Conservation (phyloP, 53 echinoderm and acorn worm genomes). For the Arbacia lixula region DNA sequence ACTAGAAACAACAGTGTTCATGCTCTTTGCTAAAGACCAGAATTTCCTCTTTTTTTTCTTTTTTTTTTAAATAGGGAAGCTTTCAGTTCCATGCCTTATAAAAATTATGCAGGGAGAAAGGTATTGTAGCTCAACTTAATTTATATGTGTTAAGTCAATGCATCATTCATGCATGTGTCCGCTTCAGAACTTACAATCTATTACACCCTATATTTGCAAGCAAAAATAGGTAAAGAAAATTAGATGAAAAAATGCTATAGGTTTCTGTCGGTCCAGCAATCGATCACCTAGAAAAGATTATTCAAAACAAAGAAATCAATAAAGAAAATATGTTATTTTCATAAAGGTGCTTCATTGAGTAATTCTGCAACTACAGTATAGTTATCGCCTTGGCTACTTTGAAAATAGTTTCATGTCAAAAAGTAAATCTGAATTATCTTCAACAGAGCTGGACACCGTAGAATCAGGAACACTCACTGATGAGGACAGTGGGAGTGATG, state of each 20-base stretch:
- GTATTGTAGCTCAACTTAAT: constrained; percentile 13
- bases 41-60: background rate
- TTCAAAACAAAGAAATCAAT: constrained; percentile 3
- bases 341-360: background rate
- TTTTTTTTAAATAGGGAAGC: constrained; percentile 3
- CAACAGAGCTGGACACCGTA: constrained; percentile 15
- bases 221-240: too few relatives aligned
- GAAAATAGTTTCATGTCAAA: constrained; percentile 25
- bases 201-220: constrained; percentile 11
- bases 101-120: constrained; percentile 14
- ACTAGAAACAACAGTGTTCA: background rate
- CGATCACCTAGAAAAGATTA: constrained; percentile 13
- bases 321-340: constrained; percentile 13
- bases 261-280: constrained; percentile 1
- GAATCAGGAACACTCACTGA: constrained; percentile 6
- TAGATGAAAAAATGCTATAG: constrained; percentile 2
- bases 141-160: background rate
- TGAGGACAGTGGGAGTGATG: constrained; percentile 20
- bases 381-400: constrained; percentile 28
- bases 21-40: constrained; percentile 12
- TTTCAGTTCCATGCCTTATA: constrained; percentile 9
- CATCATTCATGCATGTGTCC: background rate
- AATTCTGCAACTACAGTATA: constrained; percentile 25
- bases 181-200: background rate
- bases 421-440: constrained; percentile 14